phyloP scores from a whole-genome alignment of 2,797 vertebrate species.

The Peromyscus melanophrys region DNA sequence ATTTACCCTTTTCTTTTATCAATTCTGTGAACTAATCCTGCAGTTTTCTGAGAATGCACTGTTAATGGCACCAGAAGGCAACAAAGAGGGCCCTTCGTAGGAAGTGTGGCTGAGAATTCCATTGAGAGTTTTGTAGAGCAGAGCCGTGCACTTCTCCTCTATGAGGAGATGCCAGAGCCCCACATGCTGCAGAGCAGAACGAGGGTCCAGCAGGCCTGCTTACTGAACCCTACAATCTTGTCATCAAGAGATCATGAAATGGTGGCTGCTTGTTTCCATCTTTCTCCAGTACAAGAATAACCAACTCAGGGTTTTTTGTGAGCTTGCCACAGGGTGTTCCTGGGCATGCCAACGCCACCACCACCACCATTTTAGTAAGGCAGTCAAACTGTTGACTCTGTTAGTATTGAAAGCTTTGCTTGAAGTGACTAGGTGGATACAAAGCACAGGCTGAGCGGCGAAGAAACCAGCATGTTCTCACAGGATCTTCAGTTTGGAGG shows the following conservation, averaged over 20 bases:
- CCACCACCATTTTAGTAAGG: not conserved
- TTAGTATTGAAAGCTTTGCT: not conserved
- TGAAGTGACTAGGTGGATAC: not conserved
- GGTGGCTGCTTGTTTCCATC: not conserved
- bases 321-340: not conserved
- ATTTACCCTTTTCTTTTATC: constrained; percentile 50
- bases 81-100: not conserved
- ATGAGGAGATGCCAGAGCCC: not conserved
- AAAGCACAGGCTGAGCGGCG: not conserved
- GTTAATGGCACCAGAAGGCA: constrained; percentile 53
- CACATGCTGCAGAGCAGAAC: not conserved
- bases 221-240: not conserved
- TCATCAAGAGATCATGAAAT: not conserved
- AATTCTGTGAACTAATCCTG: constrained; percentile 38
- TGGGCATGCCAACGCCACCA: not conserved
- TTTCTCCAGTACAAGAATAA: not conserved
- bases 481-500: not conserved
- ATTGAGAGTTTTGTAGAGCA: not conserved
- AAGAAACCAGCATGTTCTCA: not conserved
- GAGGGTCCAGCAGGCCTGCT: rapidly evolving
- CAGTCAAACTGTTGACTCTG: not conserved
- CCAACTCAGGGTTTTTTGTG: not conserved
- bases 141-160: not conserved
- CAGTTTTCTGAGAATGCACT: constrained; percentile 51
- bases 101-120: not conserved